phyloP scores from a whole-genome alignment of 53 echinoderm and acorn worm species.

The Hippasteria phrygiana region DNA sequence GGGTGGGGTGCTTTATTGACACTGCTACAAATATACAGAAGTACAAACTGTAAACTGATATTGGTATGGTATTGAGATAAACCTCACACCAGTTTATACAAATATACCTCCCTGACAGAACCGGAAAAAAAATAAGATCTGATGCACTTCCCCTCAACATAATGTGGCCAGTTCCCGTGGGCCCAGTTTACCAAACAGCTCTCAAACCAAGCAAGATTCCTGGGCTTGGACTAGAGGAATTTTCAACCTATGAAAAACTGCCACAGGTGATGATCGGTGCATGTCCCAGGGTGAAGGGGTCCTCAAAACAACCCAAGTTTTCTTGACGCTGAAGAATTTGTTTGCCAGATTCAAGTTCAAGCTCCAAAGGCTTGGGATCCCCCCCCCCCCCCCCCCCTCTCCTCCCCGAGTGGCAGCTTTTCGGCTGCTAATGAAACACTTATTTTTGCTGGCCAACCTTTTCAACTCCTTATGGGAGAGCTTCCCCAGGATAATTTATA shows the following conservation, averaged over 20 bases:
- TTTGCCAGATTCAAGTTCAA: slow-evolving; percentile 58
- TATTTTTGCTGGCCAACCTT: slow-evolving; percentile 35
- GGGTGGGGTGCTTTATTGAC: too few species aligned
- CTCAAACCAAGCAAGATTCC: slow-evolving; percentile 10
- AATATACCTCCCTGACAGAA: not conserved
- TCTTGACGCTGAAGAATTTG: slow-evolving; percentile 46
- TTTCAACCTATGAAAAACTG: slow-evolving; percentile 37
- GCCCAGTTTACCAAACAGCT: slow-evolving; percentile 33
- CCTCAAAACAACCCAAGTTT: slow-evolving; percentile 24
- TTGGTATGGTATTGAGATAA: too few species aligned
- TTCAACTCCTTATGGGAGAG: slow-evolving; percentile 43
- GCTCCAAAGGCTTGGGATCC: not conserved
- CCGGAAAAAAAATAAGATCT: not conserved
- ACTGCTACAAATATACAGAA: too few species aligned
- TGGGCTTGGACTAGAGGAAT: not conserved
- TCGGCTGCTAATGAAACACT: not conserved
- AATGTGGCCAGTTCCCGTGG: not conserved
- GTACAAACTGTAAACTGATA: too few species aligned
- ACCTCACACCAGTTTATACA: too few species aligned
- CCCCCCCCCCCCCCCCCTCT: not conserved
- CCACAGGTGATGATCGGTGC: slow-evolving; percentile 39
- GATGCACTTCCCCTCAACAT: not conserved
- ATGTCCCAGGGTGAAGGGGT: slow-evolving; percentile 43
- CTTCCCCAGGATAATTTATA: slow-evolving; percentile 35
- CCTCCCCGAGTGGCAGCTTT: not conserved